Evolutionary conservation across 2,113 vertebrate genomes (phyloP).

Genomic region (Coptodon bakossiorum): DNA sequence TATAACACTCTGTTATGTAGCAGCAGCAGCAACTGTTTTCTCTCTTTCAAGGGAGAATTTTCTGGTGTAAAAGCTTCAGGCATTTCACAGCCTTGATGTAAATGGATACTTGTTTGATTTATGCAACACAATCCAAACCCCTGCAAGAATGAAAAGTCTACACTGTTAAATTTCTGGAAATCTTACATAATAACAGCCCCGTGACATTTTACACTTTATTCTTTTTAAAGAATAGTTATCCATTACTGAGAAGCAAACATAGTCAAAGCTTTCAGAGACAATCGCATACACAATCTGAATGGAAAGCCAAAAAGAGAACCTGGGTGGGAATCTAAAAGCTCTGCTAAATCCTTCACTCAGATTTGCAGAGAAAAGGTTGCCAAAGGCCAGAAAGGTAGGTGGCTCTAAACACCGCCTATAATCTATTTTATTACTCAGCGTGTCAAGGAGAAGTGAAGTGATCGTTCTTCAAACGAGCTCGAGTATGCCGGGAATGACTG

Average conservation of each 20-base stretch:
- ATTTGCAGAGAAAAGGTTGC: neutral
- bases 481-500: conserved; percentile 58
- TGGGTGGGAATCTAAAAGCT: neutral
- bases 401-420: neutral
- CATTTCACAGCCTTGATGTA: conserved; percentile 23
- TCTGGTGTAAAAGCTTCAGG: conserved; percentile 21
- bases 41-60: conserved; percentile 12
- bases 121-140: neutral
- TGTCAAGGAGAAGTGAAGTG: conserved; percentile 51
- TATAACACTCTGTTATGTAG: conserved; percentile 40
- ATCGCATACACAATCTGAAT: neutral
- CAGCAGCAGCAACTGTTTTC: conserved; percentile 39
- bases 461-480: neutral
- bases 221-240: neutral
- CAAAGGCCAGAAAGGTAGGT: neutral
- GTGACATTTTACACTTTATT: neutral
- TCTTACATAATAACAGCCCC: neutral
- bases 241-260: neutral
- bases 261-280: neutral
- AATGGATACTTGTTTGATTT: conserved; percentile 37
- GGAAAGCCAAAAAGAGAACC: neutral
- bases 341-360: neutral
- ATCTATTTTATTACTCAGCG: conserved; percentile 54
- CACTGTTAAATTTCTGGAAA: neutral
- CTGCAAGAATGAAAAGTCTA: neutral